Evolutionary conservation across 2,888 invertebrate species (phyloP).

Genomic region (Rhodophaea formosa): DNA sequence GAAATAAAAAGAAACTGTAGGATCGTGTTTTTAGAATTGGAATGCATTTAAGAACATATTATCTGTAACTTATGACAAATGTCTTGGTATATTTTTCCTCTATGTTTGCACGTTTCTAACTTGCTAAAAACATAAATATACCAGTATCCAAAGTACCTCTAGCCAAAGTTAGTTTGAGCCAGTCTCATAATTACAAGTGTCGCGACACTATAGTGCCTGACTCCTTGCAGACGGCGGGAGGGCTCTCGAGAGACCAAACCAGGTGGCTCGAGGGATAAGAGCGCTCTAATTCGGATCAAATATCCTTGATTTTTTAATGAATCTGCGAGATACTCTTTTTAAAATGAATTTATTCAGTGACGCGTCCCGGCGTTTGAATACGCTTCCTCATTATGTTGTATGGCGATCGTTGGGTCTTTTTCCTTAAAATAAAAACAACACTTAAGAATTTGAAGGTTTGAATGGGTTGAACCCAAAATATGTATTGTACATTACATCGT

Average conservation of each 20-base stretch:
- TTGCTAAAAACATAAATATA: neutral
- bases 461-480: no score
- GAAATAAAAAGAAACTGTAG: no score
- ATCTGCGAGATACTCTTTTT: neutral
- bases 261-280: slow-evolving; percentile 28
- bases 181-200: slow-evolving; percentile 25
- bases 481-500: no score
- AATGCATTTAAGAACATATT: no score
- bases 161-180: neutral
- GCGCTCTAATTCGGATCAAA: slow-evolving; percentile 40
- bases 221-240: slow-evolving; percentile 28
- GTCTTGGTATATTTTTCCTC: no score
- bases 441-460: no score
- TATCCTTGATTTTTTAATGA: slow-evolving; percentile 41
- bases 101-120: no score
- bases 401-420: neutral
- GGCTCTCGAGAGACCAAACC: slow-evolving; percentile 32
- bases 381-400: neutral
- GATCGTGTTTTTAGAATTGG: no score
- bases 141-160: neutral
- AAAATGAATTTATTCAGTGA: slow-evolving; percentile 15
- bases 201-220: slow-evolving; percentile 35
- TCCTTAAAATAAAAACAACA: no score
- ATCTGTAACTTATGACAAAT: no score
- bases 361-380: slow-evolving; percentile 5